Evolutionary conservation across 2,113 vertebrate species (phyloP).

Genomic region (Hymenochirus boettgeri): DNA sequence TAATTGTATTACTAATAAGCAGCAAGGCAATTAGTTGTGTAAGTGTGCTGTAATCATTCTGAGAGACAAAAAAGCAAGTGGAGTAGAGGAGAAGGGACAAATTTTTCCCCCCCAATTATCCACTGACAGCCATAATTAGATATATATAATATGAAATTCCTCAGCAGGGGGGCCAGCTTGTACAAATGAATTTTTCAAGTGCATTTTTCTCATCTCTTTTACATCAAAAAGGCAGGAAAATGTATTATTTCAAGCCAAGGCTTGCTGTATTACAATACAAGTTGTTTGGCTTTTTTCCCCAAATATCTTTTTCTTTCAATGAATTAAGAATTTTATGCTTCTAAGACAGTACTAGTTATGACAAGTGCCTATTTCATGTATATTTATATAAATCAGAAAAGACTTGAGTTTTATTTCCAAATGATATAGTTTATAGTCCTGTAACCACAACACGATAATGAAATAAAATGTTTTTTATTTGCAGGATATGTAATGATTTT

Average conservation of each 20-base stretch:
- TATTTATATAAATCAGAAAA: no score
- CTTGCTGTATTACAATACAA: constrained; percentile 58
- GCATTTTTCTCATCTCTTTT: constrained; percentile 64
- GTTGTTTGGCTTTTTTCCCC: constrained; percentile 63
- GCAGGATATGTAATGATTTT: no score
- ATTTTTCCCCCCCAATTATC: constrained; percentile 74
- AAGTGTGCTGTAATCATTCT: constrained; percentile 96
- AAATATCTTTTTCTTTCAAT: background rate
- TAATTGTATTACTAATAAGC: constrained; percentile 99
- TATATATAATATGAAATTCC: constrained; percentile 91
- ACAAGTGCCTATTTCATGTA: no score
- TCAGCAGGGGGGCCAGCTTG: constrained; percentile 73
- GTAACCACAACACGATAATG: no score
- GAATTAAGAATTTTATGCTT: background rate
- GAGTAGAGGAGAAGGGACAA: constrained; percentile 72
- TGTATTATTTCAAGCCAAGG: constrained; percentile 65
- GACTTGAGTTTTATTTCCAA: no score
- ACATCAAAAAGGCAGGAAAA: constrained; percentile 62
- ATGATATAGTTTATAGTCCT: no score
- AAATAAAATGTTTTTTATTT: no score
- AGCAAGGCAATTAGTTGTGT: constrained; percentile 98
- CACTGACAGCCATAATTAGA: constrained; percentile 96
- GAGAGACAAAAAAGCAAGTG: constrained; percentile 73
- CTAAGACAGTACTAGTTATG: no score
- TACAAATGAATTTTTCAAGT: constrained; percentile 77